phyloP scores from a whole-genome alignment of 2,113 vertebrate genomes.

The Channa argus region DNA sequence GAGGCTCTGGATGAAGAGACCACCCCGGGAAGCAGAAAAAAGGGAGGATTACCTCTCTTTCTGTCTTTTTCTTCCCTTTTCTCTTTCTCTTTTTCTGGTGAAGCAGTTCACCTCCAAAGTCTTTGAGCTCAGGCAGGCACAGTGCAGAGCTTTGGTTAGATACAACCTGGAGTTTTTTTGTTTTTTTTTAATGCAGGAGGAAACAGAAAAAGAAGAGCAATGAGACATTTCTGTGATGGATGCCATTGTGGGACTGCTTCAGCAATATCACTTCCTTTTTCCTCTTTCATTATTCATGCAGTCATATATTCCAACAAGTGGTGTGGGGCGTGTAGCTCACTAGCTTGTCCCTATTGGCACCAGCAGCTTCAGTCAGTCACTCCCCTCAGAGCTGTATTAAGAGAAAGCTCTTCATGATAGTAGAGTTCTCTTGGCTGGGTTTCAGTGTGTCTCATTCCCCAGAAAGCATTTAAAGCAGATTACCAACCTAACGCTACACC shows the following conservation, averaged over 20 bases:
- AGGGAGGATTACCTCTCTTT: conserved; percentile 80
- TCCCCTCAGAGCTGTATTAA: conserved; percentile 60
- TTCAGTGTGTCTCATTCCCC: conserved; percentile 77
- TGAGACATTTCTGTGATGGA: conserved; percentile 66
- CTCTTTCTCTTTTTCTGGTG: conserved; percentile 43
- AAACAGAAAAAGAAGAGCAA: conserved; percentile 53
- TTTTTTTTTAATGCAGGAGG: conserved; percentile 34
- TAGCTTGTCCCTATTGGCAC: conserved; percentile 64
- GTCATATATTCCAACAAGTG: conserved; percentile 81
- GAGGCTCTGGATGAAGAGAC: conserved; percentile 82
- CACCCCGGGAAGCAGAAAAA: conserved; percentile 81
- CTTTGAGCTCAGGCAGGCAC: conserved; percentile 46
- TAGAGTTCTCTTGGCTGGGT: conserved; percentile 73
- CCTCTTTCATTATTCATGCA: conserved; percentile 76
- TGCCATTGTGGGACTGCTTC: conserved; percentile 67
- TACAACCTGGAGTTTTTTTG: conserved; percentile 40
- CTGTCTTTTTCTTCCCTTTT: conserved; percentile 56
- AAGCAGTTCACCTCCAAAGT: conserved; percentile 54
- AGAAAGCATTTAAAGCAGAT: conserved; percentile 84
- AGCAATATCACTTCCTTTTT: conserved; percentile 69
- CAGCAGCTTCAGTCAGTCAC: conserved; percentile 48
- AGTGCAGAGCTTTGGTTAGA: conserved; percentile 35
- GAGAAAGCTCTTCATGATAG: conserved; percentile 63
- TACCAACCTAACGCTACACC: conserved; percentile 78
- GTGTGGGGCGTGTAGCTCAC: conserved; percentile 59